phyloP scores from a whole-genome alignment of 2,888 invertebrate species.

The Heteropelma amictum region DNA sequence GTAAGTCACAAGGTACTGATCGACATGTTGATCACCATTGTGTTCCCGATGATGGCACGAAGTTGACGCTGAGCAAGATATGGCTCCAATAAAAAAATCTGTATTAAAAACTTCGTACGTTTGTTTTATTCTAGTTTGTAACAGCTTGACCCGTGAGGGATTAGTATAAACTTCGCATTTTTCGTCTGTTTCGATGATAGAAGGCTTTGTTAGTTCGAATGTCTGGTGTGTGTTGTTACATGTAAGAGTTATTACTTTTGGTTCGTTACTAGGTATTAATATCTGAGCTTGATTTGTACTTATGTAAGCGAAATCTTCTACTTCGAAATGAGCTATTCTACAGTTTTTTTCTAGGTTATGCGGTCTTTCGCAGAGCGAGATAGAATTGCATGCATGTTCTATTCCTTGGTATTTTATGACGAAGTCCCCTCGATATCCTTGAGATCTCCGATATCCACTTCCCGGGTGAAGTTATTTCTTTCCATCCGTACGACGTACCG shows the following conservation, averaged over 20 bases:
- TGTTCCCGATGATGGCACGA: no score
- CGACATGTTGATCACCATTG: no score
- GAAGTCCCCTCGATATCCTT: not conserved
- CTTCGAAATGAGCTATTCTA: not conserved
- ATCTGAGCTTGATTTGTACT: not conserved
- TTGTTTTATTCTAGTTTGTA: slow-evolving; percentile 1
- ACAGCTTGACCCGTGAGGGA: slow-evolving; percentile 3
- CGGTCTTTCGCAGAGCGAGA: slow-evolving; percentile 3
- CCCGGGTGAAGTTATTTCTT: slow-evolving; percentile 14
- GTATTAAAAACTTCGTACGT: not conserved
- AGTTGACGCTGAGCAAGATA: no score
- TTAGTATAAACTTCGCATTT: slow-evolving; percentile 3
- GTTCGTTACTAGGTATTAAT: not conserved
- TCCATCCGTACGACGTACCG: slow-evolving; percentile 9
- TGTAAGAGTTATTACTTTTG: not conserved
- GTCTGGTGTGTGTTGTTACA: not conserved
- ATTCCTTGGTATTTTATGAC: slow-evolving; percentile 11
- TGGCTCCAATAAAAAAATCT: no score
- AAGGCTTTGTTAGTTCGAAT: slow-evolving; percentile 9
- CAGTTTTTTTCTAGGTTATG: not conserved
- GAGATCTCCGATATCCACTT: not conserved
- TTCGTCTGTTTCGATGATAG: slow-evolving; percentile 14
- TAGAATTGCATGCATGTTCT: slow-evolving; percentile 2
- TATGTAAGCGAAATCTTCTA: slow-evolving; percentile 6
- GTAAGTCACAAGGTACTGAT: no score